Conservation (phyloP, 1,140 invertebrate genomes). For the Aethina tumida region DNA sequence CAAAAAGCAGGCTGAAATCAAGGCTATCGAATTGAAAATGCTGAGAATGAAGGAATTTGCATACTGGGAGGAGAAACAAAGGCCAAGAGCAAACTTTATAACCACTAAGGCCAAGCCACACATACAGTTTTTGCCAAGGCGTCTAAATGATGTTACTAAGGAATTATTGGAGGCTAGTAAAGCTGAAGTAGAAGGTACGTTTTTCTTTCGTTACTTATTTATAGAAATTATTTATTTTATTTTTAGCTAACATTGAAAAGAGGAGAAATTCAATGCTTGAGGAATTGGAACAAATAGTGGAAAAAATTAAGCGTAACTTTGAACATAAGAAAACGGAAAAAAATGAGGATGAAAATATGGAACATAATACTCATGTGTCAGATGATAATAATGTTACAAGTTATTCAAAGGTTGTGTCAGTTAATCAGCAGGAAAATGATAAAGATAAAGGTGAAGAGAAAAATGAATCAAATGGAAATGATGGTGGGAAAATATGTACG, state of each 20-base stretch:
- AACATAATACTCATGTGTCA: conserved; percentile 23
- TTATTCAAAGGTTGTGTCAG: too few relatives aligned
- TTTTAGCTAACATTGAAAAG: conserved; percentile 40
- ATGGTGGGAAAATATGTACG: not conserved
- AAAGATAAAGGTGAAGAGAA: conserved; percentile 8
- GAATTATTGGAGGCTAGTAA: conserved; percentile 40
- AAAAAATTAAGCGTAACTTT: conserved; percentile 29
- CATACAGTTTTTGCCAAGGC: conserved; percentile 80
- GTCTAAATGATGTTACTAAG: conserved; percentile 44
- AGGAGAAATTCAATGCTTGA: conserved; percentile 26
- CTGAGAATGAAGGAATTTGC: conserved; percentile 78
- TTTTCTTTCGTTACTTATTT: conserved; percentile 1
- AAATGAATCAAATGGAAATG: conserved; percentile 12
- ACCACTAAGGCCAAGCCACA: conserved; percentile 76
- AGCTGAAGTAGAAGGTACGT: conserved; percentile 45
- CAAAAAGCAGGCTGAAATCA: conserved; percentile 79
- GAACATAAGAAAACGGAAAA: conserved; percentile 17
- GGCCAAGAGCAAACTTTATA: conserved; percentile 72
- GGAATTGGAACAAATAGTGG: conserved; percentile 31
- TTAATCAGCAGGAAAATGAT: conserved; percentile 5
- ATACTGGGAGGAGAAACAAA: conserved; percentile 74
- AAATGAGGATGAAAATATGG: conserved; percentile 25
- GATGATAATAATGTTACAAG: conserved; percentile 6
- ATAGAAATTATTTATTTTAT: conserved; percentile 11
- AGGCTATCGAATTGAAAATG: conserved; percentile 85